Percentiles rank a stretch among this genome's conserved stretches.
Conservation (phyloP, 2,113 vertebrate species). For the Tetraodon nigroviridis region DNA sequence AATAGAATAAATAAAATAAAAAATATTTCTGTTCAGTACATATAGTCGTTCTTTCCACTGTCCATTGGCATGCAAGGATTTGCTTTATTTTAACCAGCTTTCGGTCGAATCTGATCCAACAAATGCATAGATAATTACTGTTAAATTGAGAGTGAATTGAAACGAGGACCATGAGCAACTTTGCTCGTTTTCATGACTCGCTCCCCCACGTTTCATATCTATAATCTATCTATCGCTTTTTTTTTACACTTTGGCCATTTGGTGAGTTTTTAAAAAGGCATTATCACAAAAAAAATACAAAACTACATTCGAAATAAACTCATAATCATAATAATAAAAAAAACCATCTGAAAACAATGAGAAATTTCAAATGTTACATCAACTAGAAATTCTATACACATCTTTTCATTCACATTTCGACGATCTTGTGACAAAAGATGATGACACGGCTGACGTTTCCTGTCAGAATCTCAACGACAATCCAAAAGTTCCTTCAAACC, state of each 20-base stretch:
- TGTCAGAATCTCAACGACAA: conserved; percentile 9
- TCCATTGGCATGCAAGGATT: conserved; percentile 80
- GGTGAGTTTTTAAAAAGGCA: conserved; percentile 70
- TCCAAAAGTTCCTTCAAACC: conserved; percentile 13
- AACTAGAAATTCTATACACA: conserved; percentile 52
- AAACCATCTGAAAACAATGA: conserved; percentile 70
- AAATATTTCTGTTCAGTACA: conserved; percentile 85
- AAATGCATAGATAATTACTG: conserved; percentile 90
- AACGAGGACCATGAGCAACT: conserved; percentile 52
- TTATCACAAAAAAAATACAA: conserved; percentile 62
- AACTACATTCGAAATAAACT: conserved; percentile 54
- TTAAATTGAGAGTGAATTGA: conserved; percentile 71
- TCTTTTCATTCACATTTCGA: conserved; percentile 62
- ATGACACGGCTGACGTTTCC: conserved; percentile 26
- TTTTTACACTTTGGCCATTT: conserved; percentile 84
- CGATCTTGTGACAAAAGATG: conserved; percentile 45
- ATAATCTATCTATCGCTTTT: conserved; percentile 69
- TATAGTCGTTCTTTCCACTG: conserved; percentile 67
- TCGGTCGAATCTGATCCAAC: conserved; percentile 71
- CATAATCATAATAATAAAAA: conserved; percentile 14
- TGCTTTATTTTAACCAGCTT: conserved; percentile 56
- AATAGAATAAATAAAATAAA: conserved; percentile 99
- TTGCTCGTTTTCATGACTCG: conserved; percentile 37
- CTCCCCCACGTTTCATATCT: conserved; percentile 66
- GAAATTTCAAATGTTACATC: conserved; percentile 62